Conservation (phyloP, 2,797 vertebrate species). For the Anguilla anguilla region DNA sequence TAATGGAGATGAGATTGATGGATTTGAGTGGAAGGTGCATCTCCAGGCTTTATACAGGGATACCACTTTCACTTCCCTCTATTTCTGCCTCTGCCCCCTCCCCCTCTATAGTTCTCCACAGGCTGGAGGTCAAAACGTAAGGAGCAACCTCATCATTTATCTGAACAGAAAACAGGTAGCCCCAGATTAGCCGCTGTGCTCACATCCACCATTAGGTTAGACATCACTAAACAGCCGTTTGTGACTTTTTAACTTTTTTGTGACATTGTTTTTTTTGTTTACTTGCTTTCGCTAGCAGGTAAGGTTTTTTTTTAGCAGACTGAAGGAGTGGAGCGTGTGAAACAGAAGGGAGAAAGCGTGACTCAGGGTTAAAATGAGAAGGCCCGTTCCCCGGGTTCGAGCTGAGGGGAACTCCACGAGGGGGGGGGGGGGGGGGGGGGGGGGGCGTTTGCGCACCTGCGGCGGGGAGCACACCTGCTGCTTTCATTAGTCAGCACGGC, state of each 20-base stretch:
- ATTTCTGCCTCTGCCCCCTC: not conserved
- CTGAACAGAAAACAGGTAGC: not conserved
- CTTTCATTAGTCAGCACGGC: constrained; percentile 2
- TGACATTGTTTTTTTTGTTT: no score
- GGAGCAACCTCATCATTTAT: no score
- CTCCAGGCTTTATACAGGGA: not conserved
- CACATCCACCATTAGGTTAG: not conserved
- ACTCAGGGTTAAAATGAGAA: not conserved
- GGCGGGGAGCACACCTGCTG: not conserved
- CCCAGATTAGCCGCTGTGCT: not conserved
- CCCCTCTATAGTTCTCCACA: no score
- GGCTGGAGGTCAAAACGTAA: no score
- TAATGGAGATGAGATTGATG: not conserved
- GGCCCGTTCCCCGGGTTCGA: not conserved
- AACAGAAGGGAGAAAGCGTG: not conserved
- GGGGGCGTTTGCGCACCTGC: not conserved
- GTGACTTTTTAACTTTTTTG: no score
- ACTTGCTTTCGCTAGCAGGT: no score
- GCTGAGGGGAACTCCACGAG: not conserved
- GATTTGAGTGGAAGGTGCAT: not conserved
- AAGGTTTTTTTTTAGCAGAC: no score
- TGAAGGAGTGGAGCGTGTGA: no score
- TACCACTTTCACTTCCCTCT: not conserved
- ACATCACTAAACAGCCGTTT: not conserved
- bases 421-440: not conserved